A percentile compares a stretch with the other conserved stretches of the same genome.
Conservation (phyloP, 2,797 vertebrate genomes). For the Gadopsis bispinosus region DNA sequence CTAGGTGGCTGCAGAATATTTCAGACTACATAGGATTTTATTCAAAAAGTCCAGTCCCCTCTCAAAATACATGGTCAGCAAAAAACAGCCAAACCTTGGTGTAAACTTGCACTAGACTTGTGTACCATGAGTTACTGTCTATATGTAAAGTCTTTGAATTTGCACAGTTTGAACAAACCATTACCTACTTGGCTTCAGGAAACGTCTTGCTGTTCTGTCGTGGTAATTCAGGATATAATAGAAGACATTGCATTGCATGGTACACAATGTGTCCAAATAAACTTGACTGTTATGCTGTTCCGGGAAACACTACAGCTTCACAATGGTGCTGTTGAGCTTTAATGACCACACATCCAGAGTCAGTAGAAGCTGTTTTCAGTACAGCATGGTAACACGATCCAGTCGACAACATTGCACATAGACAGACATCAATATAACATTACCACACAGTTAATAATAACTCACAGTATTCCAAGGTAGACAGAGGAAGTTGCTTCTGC, state of each 20-base stretch:
- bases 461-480: not conserved
- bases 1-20: not conserved
- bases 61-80: not conserved
- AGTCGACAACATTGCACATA: not conserved
- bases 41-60: not conserved
- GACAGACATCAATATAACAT: constrained; percentile 8
- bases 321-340: not conserved
- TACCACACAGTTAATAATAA: constrained; percentile 9
- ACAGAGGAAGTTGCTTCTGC: not conserved
- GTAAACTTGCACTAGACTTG: not conserved
- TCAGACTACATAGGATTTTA: not conserved
- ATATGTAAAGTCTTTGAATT: not conserved
- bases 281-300: not conserved
- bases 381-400: not conserved
- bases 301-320: not conserved
- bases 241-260: not conserved
- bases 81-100: not conserved
- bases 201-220: not conserved
- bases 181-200: not conserved
- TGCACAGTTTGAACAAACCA: not conserved
- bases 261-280: not conserved
- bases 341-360: not conserved
- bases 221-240: not conserved
- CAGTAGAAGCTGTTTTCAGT: not conserved
- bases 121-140: not conserved